A percentile compares a stretch with the other conserved stretches of the same genome.
These are phyloP conservation scores for Rhynchomys soricoides DNA, from an alignment of 2,113 vertebrate genomes.

Conservation along the genomic window DNA sequence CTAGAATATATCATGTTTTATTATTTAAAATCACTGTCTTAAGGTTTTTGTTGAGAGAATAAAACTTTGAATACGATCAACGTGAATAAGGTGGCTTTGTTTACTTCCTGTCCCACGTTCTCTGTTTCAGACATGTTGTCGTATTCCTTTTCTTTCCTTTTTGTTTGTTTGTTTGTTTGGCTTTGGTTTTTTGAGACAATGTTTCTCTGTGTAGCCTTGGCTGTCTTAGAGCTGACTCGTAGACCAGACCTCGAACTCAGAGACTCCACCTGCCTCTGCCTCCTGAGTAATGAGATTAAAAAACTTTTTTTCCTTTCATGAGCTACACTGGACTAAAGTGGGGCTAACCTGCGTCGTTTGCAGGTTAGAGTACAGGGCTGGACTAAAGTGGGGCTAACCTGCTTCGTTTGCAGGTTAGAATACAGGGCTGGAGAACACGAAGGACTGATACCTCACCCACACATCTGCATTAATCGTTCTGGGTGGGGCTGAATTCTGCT, in stretches of 20 bases:
- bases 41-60: constrained; percentile 87
- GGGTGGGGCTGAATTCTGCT: neutral
- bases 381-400: neutral
- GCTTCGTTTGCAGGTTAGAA: neutral
- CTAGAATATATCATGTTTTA: constrained; percentile 84
- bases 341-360: neutral
- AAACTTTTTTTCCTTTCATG: neutral
- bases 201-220: neutral
- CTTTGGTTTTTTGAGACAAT: neutral
- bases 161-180: too few species aligned
- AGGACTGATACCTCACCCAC: neutral
- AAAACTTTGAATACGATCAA: constrained; percentile 88
- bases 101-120: neutral
- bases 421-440: neutral
- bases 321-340: neutral
- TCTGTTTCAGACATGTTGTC: neutral
- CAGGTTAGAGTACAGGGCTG: neutral
- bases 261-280: too few species aligned
- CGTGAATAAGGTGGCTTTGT: constrained; percentile 59
- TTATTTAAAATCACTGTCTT: constrained; percentile 89
- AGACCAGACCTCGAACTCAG: too few species aligned
- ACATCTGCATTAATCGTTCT: neutral
- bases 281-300: neutral
- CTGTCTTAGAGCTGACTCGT: neutral
- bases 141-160: neutral